Evolutionary conservation across 2,797 vertebrate genomes (phyloP).

Genomic region (Aselliscus stoliczkanus): DNA sequence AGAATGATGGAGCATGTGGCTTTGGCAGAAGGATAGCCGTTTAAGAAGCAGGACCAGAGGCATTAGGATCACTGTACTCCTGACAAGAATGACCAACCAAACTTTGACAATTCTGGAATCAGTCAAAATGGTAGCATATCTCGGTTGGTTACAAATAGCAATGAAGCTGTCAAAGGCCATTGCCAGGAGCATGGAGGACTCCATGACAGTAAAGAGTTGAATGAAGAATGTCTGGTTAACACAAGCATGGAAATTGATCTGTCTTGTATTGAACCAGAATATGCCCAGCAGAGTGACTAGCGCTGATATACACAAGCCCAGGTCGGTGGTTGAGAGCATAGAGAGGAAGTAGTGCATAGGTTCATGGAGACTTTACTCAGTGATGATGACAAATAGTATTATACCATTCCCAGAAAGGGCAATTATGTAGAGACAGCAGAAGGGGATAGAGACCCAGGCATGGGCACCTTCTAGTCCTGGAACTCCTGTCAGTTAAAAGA

Average conservation of each 20-base stretch:
- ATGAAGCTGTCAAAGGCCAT: constrained; percentile 75
- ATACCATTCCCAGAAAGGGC: neutral
- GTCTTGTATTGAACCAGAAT: constrained; percentile 50
- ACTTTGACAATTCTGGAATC: constrained; percentile 23
- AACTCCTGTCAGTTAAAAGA: neutral
- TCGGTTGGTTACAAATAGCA: constrained; percentile 76
- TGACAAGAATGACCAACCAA: neutral
- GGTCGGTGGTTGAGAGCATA: constrained; percentile 72
- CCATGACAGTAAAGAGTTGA: constrained; percentile 47
- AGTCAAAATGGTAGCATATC: constrained; percentile 69
- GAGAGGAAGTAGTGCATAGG: constrained; percentile 75
- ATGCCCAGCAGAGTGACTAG: constrained; percentile 68
- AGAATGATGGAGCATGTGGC: neutral
- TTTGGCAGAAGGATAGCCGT: neutral
- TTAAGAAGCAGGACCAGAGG: constrained; percentile 24
- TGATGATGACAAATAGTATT: neutral
- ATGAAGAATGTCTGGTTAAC: constrained; percentile 73
- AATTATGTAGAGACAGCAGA: neutral
- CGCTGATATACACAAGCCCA: constrained; percentile 70
- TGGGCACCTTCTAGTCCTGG: neutral
- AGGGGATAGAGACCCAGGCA: neutral
- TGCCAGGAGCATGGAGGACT: constrained; percentile 58
- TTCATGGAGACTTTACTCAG: constrained; percentile 68
- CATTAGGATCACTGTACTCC: neutral
- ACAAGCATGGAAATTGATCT: constrained; percentile 53